Evolutionary conservation across 2,797 vertebrate species (phyloP), one percentile per base, ranked within the genome.

Genomic region (Enteromius anoplus): DNA sequence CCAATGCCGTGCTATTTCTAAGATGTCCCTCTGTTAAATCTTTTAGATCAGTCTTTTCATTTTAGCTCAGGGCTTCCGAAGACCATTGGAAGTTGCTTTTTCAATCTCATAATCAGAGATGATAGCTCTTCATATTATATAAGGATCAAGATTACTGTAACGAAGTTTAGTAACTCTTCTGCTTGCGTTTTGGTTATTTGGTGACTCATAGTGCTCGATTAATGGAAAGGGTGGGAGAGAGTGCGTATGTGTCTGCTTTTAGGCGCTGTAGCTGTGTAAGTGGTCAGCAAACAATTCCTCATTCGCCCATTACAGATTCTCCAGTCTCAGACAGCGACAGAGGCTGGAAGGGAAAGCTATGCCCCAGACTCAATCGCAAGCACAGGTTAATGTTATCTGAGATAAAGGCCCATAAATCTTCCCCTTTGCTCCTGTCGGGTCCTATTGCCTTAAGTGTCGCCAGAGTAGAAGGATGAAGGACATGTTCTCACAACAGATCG

Each of bases 391-490:
- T 91, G 90, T 87, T 87, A 90, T 88, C 90, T 84, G 77, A 83
- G 85, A 79, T 65, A 81, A 58, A 81, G 82, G 82, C 62, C 85
- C 73, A 92, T 93, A 93, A 91, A 93, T 93, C 92, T 92, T 82
- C 73, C 84, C 81, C 88, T 83, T 79, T 88, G 87, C 87, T 90
- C 84, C 86, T 89, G 91, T 91, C 91, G 90, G 88, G 91, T 89
- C 90, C 87, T 88, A 90, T 93, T 94, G 92, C 84, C 91, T 92
- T 92, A 92, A 92, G 88, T 34, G 70, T 85, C 87, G 81, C 79
- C 89, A 88, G 88, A 85, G 88, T 91, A 42, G 78, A 88, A 86
- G 85, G 88, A 91, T 87, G 88, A 49, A 81, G 86, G 86, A 87
- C 75, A 81, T 85, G 86, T 80, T 84, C 86, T 87, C 72, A 88